phyloP scores from a whole-genome alignment of 2,888 invertebrate genomes.

The Ctenicera cuprea region DNA sequence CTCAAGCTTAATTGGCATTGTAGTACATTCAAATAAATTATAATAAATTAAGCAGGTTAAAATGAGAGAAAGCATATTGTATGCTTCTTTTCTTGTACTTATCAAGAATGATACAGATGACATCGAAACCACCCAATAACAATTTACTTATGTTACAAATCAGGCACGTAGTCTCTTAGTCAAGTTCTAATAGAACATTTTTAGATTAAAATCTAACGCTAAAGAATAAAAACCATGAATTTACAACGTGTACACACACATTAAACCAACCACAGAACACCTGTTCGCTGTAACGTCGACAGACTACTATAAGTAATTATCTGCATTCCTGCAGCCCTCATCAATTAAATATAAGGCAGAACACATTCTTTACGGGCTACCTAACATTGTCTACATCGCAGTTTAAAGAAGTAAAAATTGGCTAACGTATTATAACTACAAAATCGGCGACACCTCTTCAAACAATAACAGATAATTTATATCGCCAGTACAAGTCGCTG shows the following conservation, averaged over 20 bases:
- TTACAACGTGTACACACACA: constrained; percentile 2
- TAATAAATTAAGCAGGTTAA: too few relatives aligned
- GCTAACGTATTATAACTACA: neutral
- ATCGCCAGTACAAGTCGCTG: constrained; percentile 5
- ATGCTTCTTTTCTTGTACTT: too few relatives aligned
- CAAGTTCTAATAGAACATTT: too few relatives aligned
- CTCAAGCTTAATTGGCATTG: too few relatives aligned
- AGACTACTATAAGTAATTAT: constrained; percentile 58
- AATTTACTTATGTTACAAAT: too few relatives aligned
- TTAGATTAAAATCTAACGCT: neutral
- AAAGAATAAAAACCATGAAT: constrained; percentile 3
- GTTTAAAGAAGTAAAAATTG: constrained; percentile 1
- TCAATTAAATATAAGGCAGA: constrained; percentile 61
- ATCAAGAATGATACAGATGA: too few relatives aligned
- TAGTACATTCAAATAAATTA: too few relatives aligned
- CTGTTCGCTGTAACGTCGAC: constrained; percentile 54
- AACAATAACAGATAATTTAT: constrained; percentile 3
- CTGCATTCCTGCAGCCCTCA: constrained; percentile 60
- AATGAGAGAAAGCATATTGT: too few relatives aligned
- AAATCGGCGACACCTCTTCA: constrained; percentile 14
- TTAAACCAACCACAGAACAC: constrained; percentile 48
- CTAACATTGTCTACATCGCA: constrained; percentile 16
- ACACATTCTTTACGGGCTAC: constrained; percentile 46
- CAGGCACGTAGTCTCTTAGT: too few relatives aligned
- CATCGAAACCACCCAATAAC: too few relatives aligned